These are phyloP conservation scores for Ciona savignyi DNA, from an alignment of 23 tunicate genomes.

Conservation along the genomic window DNA sequence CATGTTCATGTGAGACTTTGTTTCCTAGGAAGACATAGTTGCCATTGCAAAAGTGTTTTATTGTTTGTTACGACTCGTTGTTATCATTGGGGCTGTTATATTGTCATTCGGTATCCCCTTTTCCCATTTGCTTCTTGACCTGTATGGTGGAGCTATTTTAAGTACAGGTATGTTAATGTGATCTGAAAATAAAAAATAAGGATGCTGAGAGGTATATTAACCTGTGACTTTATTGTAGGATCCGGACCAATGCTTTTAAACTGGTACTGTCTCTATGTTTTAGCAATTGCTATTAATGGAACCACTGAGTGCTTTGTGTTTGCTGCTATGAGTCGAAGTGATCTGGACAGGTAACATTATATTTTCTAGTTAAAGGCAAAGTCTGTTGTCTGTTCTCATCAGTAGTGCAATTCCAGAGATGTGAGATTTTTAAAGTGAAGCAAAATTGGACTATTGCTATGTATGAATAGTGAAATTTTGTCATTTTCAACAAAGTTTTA, in stretches of 20 bases:
- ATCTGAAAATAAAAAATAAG: background rate
- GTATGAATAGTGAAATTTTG: too few species aligned
- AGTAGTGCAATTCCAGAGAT: too few species aligned
- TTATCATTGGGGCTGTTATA: slow-evolving; percentile 50
- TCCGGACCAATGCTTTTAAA: slow-evolving; percentile 60
- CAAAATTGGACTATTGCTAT: too few species aligned
- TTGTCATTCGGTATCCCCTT: slow-evolving; percentile 70
- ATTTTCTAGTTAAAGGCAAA: too few species aligned
- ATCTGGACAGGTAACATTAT: slow-evolving; percentile 70
- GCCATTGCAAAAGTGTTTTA: slow-evolving; percentile 44
- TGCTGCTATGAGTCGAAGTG: slow-evolving; percentile 76
- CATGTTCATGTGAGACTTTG: background rate
- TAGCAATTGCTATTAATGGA: slow-evolving; percentile 82
- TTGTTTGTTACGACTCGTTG: slow-evolving; percentile 68
- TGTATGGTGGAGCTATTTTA: slow-evolving; percentile 80
- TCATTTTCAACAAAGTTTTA: too few species aligned
- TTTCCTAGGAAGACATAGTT: slow-evolving; percentile 32
- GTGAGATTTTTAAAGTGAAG: too few species aligned
- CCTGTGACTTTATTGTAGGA: slow-evolving; percentile 21
- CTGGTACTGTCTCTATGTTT: slow-evolving; percentile 73
- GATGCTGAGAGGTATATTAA: background rate
- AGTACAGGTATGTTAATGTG: slow-evolving; percentile 42
- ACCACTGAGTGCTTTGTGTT: slow-evolving; percentile 92
- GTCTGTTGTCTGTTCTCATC: too few species aligned
- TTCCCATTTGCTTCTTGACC: slow-evolving; percentile 54